Evolutionary conservation across 2,888 invertebrate species (phyloP).

Genomic region (Oegoconia quadripuncta): DNA sequence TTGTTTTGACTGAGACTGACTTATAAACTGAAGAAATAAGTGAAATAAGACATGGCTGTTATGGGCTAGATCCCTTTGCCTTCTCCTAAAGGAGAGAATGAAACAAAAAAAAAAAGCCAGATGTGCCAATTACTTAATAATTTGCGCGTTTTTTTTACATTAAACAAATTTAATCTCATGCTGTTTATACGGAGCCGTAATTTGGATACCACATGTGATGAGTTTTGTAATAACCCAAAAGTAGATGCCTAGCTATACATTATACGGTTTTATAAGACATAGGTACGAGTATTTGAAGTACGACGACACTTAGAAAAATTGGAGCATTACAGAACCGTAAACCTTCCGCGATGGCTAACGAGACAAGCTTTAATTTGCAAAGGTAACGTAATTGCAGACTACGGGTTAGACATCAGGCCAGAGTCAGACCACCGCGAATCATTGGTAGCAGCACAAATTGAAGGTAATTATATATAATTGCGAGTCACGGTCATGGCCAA

Average conservation of each 20-base stretch:
- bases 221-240: constrained; percentile 27
- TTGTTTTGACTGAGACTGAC: too few species aligned
- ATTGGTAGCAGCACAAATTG: constrained; percentile 70
- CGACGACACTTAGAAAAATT: constrained; percentile 14
- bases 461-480: constrained; percentile 76
- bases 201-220: constrained; percentile 38
- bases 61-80: too few species aligned
- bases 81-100: too few species aligned
- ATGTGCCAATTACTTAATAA: constrained; percentile 43
- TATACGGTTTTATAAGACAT: not conserved
- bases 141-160: constrained; percentile 37
- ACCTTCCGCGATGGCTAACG: constrained; percentile 43
- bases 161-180: constrained; percentile 49
- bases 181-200: constrained; percentile 45
- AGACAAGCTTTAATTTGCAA: constrained; percentile 52
- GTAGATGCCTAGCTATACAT: not conserved
- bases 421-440: constrained; percentile 51
- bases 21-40: too few species aligned
- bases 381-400: constrained; percentile 60
- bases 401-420: constrained; percentile 50
- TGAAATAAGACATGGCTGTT: too few species aligned
- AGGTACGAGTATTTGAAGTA: not conserved
- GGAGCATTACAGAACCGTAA: constrained; percentile 26
- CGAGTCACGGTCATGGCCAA: constrained; percentile 76
- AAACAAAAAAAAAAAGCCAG: constrained; percentile 30